These are phyloP conservation scores for Drosophila oshimai DNA, from an alignment of 1,140 invertebrate genomes.

Conservation along the genomic window DNA sequence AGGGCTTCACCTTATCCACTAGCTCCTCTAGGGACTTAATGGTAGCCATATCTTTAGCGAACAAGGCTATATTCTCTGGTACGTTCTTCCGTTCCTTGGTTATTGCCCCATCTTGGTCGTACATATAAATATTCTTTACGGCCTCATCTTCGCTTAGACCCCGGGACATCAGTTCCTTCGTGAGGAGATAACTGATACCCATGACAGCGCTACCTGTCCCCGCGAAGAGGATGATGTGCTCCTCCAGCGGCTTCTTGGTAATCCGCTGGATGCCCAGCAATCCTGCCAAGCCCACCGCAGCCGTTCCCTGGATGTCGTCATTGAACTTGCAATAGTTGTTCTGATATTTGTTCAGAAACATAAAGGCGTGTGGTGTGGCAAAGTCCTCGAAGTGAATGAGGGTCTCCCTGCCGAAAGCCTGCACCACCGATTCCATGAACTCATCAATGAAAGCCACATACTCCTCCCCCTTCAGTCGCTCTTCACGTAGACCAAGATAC, in stretches of 20 bases:
- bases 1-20: constrained; percentile 91
- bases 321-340: constrained; percentile 97
- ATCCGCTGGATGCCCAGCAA: constrained; percentile 91
- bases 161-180: constrained; percentile 68
- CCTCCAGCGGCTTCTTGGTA: constrained; percentile 90
- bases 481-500: constrained; percentile 96
- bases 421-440: constrained; percentile 97
- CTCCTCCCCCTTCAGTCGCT: constrained; percentile 90
- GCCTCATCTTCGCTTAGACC: constrained; percentile 86
- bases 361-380: constrained; percentile 96
- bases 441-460: constrained; percentile 99
- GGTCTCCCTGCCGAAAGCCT: constrained; percentile 91
- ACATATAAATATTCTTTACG: constrained; percentile 88
- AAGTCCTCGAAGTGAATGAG: constrained; percentile 98
- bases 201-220: constrained; percentile 96
- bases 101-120: constrained; percentile 87
- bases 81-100: constrained; percentile 89
- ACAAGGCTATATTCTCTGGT: constrained; percentile 89
- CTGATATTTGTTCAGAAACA: constrained; percentile 93
- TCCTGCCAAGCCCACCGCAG: constrained; percentile 95
- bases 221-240: constrained; percentile 94
- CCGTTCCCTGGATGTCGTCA: constrained; percentile 98
- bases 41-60: constrained; percentile 88
- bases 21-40: constrained; percentile 90
- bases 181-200: constrained; percentile 93